Base-by-base conservation (phyloP, 2,797 vertebrate species). In the Hippopotamyrus pictus region DNA sequence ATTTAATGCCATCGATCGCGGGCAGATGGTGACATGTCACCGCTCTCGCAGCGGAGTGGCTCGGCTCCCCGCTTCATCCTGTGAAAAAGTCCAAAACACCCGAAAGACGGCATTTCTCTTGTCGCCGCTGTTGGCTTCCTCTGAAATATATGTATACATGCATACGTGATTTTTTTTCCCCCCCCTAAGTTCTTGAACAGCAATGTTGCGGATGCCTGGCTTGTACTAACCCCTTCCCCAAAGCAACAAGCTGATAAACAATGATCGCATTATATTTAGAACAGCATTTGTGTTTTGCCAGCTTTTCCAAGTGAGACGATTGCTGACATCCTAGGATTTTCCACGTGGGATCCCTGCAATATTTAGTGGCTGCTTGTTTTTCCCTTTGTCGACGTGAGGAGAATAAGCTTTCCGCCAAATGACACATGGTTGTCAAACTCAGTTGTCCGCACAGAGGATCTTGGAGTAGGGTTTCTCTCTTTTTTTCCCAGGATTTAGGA, bases 381-480 rank as follows among this genome's bases (percentile, higher is more conserved):
- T 33, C n/a, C 51, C 37, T 79, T 41, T 22, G 54, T 54, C 17
- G 44, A 11, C 53, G 17, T 48, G 33, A 53, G 37, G 17, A 48
- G 41, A 86, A 51, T 29, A 48, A 59, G 76, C n/a, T 14, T 87
- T 62, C 33, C 25, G 86, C 53, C 86, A 51, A 88, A 51, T 51
- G 87, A 90, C 82, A 86, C 89, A 48, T 84, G 82, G 22, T 69
- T 86, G 44, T 76, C 50, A 62, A 88, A 48, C 79, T 88, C 41
- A 19, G 48, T 44, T 50, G 48, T 22, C 46, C 88, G 51, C 76
- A 84, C 59, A 84, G 9, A 11, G 51, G n/a, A 88, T 33, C 41
- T 37, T 12, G 46, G 73, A 86, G 33, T 22, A 62, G 82, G 65
- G 48, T 59, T 48, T 86, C 50, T 69, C 46, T 8, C 82, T 85